Base-by-base conservation (phyloP, 2,113 vertebrate species). In the Nannobrachium achirus region DNA sequence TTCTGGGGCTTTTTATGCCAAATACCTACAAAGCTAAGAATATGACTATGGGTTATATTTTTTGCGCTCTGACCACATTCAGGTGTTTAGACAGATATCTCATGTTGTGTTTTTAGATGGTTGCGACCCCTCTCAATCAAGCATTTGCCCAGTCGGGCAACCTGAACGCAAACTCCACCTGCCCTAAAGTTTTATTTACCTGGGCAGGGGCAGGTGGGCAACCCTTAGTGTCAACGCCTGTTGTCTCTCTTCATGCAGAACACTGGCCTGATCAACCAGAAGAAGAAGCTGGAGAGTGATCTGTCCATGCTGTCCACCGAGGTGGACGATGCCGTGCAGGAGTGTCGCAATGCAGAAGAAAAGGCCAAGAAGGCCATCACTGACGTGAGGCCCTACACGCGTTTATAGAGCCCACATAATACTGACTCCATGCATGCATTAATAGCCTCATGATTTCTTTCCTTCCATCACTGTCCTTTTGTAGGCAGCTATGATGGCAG, bases 401-500 rank as follows among this genome's bases (percentile, higher is more conserved):
- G 1, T 6, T 10, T 6, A 6, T 1, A 14, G 8, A 44, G 16
- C 6, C 13, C 7, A 19, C 8, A 6, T 51, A 11, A 7, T 20
- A 50, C 45, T 55, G 11, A 42, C 7, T 50, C 8, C 49, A 14
- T 10, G 10, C 16, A 2, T 8, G 39, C 10, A 33, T 3, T 7
- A 16, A 50, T 11, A 6, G 42, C 10, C 7, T 19, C 8, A 56
- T 13, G 18, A n/a, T 59, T 25, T 14, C 3, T 52, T 59, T 60
- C 51, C 60, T 58, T 4, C 1, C 38, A 1, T 56, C 50, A 8
- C 14, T 42, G 33, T 79, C 45, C 10, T 25, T 56, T 0, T 0
- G 2, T 73, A 98, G 96, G 96, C 96, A 0, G 96, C 96, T 66
- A 96, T 97, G 97, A 98, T 98, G 96, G 96, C 96, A 0, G 96